Conservation (phyloP, 2,797 vertebrate genomes). For the Cirrhinus mrigala region DNA sequence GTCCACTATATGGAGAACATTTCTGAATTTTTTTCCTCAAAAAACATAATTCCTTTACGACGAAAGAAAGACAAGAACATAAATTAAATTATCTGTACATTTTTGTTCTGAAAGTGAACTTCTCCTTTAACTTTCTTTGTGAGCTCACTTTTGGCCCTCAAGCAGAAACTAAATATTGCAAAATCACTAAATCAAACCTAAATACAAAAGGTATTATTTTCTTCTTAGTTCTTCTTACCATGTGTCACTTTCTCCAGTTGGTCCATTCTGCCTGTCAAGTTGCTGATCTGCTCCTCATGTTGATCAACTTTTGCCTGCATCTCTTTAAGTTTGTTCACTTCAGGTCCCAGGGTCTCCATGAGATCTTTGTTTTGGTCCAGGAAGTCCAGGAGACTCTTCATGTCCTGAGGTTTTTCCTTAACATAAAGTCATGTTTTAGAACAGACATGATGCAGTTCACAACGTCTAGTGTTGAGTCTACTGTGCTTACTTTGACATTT, state of each 20-base stretch:
- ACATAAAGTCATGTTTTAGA: conserved; percentile 19
- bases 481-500: conserved; percentile 52
- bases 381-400: conserved; percentile 65
- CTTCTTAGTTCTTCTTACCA: conserved; percentile 45
- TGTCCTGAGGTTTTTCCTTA: conserved; percentile 54
- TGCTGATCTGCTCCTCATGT: conserved; percentile 61
- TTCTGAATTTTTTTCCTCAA: too few relatives aligned
- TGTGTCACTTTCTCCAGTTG: conserved; percentile 53
- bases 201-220: background rate
- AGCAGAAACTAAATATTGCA: background rate
- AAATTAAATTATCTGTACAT: too few relatives aligned
- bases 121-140: background rate
- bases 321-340: conserved; percentile 57
- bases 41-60: too few relatives aligned
- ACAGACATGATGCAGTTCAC: background rate
- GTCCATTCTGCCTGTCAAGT: conserved; percentile 56
- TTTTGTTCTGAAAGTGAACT: too few relatives aligned
- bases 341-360: conserved; percentile 59
- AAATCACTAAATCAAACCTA: background rate
- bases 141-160: background rate
- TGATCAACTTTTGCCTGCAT: conserved; percentile 60
- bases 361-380: conserved; percentile 68
- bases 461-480: background rate
- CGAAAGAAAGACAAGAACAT: too few relatives aligned
- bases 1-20: too few relatives aligned